phyloP scores from a whole-genome alignment of 1,140 invertebrate genomes.

The Nilaparvata lugens region DNA sequence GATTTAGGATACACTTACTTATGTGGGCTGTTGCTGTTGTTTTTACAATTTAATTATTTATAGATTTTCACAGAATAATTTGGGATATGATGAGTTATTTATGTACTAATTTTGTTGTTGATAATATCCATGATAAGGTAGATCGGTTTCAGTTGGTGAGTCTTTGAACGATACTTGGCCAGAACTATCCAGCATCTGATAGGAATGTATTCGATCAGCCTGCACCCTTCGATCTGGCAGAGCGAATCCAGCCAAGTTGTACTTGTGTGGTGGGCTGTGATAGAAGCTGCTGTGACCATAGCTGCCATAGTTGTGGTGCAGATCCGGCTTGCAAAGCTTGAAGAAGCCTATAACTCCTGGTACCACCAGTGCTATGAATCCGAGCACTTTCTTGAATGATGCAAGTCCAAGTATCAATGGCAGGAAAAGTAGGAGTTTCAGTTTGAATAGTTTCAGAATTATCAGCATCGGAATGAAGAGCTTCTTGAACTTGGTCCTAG shows the following conservation, averaged over 20 bases:
- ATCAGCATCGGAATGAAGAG: slow-evolving; percentile 71
- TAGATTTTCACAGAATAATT: too few relatives aligned
- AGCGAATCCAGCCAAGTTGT: not conserved
- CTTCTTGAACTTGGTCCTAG: slow-evolving; percentile 65
- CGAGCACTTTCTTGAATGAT: slow-evolving; percentile 73
- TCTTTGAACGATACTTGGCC: too few relatives aligned
- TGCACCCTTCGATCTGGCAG: slow-evolving; percentile 16
- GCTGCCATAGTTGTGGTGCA: slow-evolving; percentile 34
- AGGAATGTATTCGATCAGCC: too few relatives aligned
- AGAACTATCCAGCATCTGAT: too few relatives aligned
- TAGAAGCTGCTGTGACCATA: slow-evolving; percentile 39
- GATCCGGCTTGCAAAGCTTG: slow-evolving; percentile 55
- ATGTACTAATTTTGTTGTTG: too few relatives aligned
- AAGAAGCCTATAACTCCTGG: slow-evolving; percentile 71
- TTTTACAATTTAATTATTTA: too few relatives aligned
- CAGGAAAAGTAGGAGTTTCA: slow-evolving; percentile 68
- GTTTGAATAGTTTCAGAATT: slow-evolving; percentile 71
- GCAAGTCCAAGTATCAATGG: slow-evolving; percentile 70
- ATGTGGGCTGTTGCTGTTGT: too few relatives aligned
- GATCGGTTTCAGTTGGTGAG: too few relatives aligned
- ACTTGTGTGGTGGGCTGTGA: slow-evolving; percentile 21
- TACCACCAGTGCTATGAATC: slow-evolving; percentile 62
- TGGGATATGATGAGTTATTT: too few relatives aligned
- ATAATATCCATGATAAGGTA: too few relatives aligned
- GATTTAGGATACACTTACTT: too few relatives aligned